Conservation (phyloP, 2,888 invertebrate genomes). For the Eucera pruinosa region DNA sequence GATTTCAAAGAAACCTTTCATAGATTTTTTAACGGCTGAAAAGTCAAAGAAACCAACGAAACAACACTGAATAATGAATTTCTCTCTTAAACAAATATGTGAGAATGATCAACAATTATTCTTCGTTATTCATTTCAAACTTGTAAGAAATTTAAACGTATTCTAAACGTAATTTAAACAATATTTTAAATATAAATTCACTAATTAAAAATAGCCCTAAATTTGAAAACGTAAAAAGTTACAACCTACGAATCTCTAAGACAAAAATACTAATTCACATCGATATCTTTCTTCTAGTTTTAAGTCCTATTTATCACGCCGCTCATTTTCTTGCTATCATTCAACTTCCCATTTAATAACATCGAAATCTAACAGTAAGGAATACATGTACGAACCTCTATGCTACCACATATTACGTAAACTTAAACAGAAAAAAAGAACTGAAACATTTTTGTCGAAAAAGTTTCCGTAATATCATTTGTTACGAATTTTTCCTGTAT, state of each 20-base stretch:
- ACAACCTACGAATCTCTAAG: background rate
- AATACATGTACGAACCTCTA: conserved; percentile 8
- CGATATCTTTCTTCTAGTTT: background rate
- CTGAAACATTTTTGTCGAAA: background rate
- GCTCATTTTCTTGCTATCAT: background rate
- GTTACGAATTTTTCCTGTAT: background rate
- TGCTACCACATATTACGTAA: conserved; percentile 15
- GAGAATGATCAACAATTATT: background rate
- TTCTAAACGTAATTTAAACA: no score
- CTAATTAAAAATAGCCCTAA: background rate
- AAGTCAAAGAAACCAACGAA: background rate
- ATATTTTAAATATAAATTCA: background rate
- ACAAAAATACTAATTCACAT: conserved; percentile 12
- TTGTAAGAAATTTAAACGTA: background rate
- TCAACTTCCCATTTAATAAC: background rate
- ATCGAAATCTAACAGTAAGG: conserved; percentile 8
- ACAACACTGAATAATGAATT: no score
- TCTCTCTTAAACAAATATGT: no score
- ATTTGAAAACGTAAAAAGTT: background rate
- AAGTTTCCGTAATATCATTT: background rate
- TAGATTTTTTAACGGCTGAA: no score
- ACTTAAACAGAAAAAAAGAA: background rate
- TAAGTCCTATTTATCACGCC: background rate
- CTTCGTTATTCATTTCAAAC: background rate
- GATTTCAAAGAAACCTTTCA: no score